phyloP scores from a whole-genome alignment of 2,888 invertebrate species.

The Epirrita christyi region DNA sequence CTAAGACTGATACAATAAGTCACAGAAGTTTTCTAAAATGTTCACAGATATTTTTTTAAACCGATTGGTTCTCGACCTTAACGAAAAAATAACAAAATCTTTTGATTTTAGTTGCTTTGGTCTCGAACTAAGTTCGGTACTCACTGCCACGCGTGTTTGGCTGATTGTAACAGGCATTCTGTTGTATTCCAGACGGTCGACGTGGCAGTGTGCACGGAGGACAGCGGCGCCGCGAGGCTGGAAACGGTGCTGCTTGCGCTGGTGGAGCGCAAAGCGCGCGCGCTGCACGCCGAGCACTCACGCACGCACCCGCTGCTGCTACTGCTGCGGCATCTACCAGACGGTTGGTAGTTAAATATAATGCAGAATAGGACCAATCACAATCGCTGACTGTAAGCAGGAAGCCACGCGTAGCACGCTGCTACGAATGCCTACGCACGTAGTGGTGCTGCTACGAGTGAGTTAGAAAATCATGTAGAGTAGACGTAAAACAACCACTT shows the following conservation, averaged over 20 bases:
- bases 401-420: not conserved
- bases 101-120: too few relatives aligned
- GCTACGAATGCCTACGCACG: not conserved
- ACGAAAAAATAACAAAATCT: too few relatives aligned
- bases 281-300: conserved; percentile 85
- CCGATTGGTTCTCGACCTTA: too few relatives aligned
- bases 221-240: conserved; percentile 85
- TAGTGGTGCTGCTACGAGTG: not conserved
- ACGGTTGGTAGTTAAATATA: conserved; percentile 53
- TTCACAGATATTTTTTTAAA: too few relatives aligned
- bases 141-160: too few relatives aligned
- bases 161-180: not conserved
- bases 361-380: too few relatives aligned
- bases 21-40: too few relatives aligned
- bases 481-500: too few relatives aligned
- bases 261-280: conserved; percentile 87
- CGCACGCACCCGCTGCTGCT: conserved; percentile 71
- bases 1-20: too few relatives aligned
- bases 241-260: conserved; percentile 89
- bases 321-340: conserved; percentile 73
- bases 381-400: not conserved
- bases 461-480: too few relatives aligned
- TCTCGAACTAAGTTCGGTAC: too few relatives aligned
- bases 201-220: conserved; percentile 90
- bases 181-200: conserved; percentile 81